These are phyloP conservation scores for Drosophila nigrodunni DNA, from an alignment of 1,140 invertebrate species.

Conservation along the genomic window DNA sequence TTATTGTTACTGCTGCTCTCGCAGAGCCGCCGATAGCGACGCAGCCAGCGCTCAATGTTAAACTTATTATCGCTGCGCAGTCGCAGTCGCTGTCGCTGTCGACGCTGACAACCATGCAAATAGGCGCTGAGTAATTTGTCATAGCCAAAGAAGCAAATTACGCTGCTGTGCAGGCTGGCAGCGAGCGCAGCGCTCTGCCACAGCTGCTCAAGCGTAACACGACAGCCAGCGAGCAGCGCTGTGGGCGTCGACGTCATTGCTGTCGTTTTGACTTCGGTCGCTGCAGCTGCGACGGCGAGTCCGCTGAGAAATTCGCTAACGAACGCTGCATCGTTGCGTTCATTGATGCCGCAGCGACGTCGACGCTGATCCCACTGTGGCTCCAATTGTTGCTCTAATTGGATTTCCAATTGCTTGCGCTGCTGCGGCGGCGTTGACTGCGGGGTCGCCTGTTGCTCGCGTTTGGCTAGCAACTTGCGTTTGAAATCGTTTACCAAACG, in stretches of 20 bases:
- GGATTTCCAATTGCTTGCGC: slow-evolving; percentile 14
- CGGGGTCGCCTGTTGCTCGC: slow-evolving; percentile 20
- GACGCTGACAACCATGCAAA: slow-evolving; percentile 42
- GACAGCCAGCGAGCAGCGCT: slow-evolving; percentile 6
- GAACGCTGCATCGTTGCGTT: slow-evolving; percentile 54
- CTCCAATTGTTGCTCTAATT: slow-evolving; percentile 17
- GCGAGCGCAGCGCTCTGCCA: slow-evolving; percentile 55
- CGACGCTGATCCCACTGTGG: slow-evolving; percentile 17
- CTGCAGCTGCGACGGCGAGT: slow-evolving; percentile 8
- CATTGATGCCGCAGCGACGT: slow-evolving; percentile 63
- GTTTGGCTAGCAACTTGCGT: slow-evolving; percentile 49
- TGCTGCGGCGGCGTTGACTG: not conserved
- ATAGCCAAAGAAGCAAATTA: slow-evolving; percentile 60
- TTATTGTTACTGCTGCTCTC: slow-evolving; percentile 37
- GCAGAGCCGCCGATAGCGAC: slow-evolving; percentile 34
- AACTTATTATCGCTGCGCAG: slow-evolving; percentile 21
- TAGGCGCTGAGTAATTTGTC: slow-evolving; percentile 60
- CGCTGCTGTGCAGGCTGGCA: slow-evolving; percentile 58
- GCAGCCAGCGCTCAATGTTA: slow-evolving; percentile 35
- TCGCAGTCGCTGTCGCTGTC: slow-evolving; percentile 30
- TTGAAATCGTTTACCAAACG: slow-evolving; percentile 57
- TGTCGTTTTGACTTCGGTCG: not conserved
- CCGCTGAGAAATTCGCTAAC: slow-evolving; percentile 69
- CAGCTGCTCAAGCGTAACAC: slow-evolving; percentile 44
- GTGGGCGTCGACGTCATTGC: not conserved